Base-by-base conservation (phyloP, 1,140 invertebrate genomes). In the Rhopalosiphum maidis region DNA sequence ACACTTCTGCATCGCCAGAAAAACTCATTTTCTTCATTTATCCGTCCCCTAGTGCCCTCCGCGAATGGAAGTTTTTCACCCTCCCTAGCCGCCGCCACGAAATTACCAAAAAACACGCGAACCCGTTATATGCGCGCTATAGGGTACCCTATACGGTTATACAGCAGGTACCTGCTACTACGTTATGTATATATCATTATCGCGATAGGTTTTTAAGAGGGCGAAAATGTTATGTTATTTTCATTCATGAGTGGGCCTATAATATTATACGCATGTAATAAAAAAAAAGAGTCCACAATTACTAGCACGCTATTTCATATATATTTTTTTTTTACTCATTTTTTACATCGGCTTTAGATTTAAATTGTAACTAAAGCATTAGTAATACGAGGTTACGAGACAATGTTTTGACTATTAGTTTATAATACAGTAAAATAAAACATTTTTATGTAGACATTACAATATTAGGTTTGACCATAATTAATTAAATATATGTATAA, bases 91-190 rank as follows among this genome's bases (percentile, higher is more conserved):
- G 22, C 18, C 8, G 30, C 23, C 68, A 30, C 35, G 48, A 23
- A 83, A 93, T 55, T 93, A 54, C 48, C 82, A n/a, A 86, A 83
- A 51, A 86, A 93, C 91, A 93, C 91, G 91, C 91, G 37, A 54
- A 83, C 23, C 82, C 35, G 82, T 92, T 60, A 60, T 54, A 18
- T n/a, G 30, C 60, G 60, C 60, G 60, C 11, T 18, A n/a, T 68
- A n/a, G 18, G 60, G 60, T 68, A 18, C 30, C 60, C 60, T 46
- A 87, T 51, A 37, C 21, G 3, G 18, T 18, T n/a, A 4, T 88
- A 41, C 41, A 41, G 41, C 11, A 46, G 46, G 46, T 46, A 21
- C 86, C 30, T 68, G 30, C 30, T 51, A 68, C 4, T n/a, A n/a
- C 35, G 91, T 92, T 60, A 60, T 54, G 18, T 87, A 35, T 41